Conservation (phyloP, 2,113 vertebrate genomes). For the Microcebus lehilahytsara region DNA sequence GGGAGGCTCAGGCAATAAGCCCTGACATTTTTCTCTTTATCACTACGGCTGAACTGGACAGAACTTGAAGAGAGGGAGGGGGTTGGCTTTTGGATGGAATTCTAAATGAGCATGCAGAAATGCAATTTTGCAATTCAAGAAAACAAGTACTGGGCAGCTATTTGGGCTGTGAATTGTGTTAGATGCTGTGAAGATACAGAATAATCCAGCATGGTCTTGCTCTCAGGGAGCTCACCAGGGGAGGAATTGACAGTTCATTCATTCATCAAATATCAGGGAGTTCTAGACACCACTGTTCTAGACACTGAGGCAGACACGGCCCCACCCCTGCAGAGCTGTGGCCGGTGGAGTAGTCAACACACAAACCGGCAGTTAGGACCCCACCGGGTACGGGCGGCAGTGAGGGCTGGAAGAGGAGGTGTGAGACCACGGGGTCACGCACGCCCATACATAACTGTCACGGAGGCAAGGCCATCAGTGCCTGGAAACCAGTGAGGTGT, state of each 20-base stretch:
- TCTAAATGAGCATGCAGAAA: not conserved
- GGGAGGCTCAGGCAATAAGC: not conserved
- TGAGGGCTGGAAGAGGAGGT: not conserved
- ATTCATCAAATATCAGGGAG: not conserved
- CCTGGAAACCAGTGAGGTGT: not conserved
- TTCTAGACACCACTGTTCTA: not conserved
- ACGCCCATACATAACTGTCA: not conserved
- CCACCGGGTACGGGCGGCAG: not conserved
- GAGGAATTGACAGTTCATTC: not conserved
- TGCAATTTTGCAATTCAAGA: not conserved
- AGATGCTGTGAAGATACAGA: not conserved
- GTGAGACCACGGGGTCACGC: rapidly evolving
- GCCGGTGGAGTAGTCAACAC: not conserved
- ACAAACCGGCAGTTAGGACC: not conserved
- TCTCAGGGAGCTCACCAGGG: not conserved
- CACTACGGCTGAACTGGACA: not conserved
- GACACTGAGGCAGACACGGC: not conserved
- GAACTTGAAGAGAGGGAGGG: not conserved
- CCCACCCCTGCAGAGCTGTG: not conserved
- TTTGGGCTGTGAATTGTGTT: not conserved
- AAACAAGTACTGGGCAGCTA: not conserved
- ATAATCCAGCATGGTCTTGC: not conserved
- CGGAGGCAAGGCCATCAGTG: not conserved
- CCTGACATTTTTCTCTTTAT: not conserved
- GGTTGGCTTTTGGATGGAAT: not conserved